Evolutionary conservation across 2,797 vertebrate species (phyloP), one percentile per base, ranked within the genome.

Genomic region (Tokudaia tokunoshimensis): DNA sequence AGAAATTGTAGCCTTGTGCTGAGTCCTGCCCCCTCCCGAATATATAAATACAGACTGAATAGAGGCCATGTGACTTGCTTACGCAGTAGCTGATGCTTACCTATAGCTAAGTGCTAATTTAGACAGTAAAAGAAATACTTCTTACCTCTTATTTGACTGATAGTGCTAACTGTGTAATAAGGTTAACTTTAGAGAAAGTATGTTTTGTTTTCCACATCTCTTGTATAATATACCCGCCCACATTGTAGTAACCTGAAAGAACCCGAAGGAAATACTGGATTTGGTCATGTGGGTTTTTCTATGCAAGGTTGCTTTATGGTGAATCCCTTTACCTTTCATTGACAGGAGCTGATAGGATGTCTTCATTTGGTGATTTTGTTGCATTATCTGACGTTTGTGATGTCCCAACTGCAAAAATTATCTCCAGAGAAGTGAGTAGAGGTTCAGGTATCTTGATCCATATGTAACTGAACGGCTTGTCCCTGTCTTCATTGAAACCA

Each of bases 281-380:
- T 10, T 89, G 57, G 65, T 94, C 26, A 19, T 31, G 41, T n/a
- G 29, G 14, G 14, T 52, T 80, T 82, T 91, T 70, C 50, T 80
- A 0, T 37, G 13, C 0, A 41, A 85, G 20, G 59, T 14, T 79
- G 44, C 44, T 63, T 83, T 55, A 11, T 89, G 75, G 50, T 44
- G n/a, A 78, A 63, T 74, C 47, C 1, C 0, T 95, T 95, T 94
- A 65, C 7, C 10, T 65, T 87, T 67, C 44, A 65, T 97, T 98
- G 97, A 7, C 97, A 99, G 99, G 99, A 75, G 99, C 99, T 12
- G 99, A 99, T 98, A 99, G 99, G 65, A 99, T 99, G 99, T 99
- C 99, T 0, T 99, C 99, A 26, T 99, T 99, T 96, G 99, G 99
- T 93, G 99, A 99, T 98, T 99, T 99, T 97, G 98, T 99, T 72